Evolutionary conservation across 2,797 vertebrate genomes (phyloP).

Genomic region (Enoplosus armatus): DNA sequence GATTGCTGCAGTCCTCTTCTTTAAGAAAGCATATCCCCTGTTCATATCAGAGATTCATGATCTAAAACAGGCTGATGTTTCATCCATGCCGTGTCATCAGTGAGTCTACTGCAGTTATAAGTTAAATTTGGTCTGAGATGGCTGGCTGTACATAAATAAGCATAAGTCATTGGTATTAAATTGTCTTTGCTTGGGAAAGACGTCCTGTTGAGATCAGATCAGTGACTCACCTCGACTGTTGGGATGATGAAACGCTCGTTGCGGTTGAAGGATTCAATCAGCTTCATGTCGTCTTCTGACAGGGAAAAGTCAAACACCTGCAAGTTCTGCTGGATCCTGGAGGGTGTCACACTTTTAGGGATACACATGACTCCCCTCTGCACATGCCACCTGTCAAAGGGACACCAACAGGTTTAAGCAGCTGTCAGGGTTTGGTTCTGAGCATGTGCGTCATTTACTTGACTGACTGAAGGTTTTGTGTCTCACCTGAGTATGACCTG

Average conservation of each 20-base stretch:
- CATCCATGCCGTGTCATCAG: constrained; percentile 3
- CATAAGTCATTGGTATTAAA: neutral
- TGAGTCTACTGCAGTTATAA: constrained; percentile 2
- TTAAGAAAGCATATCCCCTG: neutral
- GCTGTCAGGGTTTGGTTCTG: neutral
- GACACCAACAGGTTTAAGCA: neutral
- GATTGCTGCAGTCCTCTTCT: neutral
- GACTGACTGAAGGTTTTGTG: neutral
- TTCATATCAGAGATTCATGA: neutral
- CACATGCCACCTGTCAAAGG: constrained; percentile 80
- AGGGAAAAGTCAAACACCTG: constrained; percentile 84
- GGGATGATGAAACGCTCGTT: constrained; percentile 80
- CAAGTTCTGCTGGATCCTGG: constrained; percentile 85
- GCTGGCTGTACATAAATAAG: constrained; percentile 1
- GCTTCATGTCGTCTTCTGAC: constrained; percentile 77
- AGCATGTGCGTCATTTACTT: neutral
- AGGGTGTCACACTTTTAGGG: constrained; percentile 84
- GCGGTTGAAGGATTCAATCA: constrained; percentile 76
- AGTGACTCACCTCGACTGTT: constrained; percentile 71
- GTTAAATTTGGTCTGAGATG: constrained; percentile 15
- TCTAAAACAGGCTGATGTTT: constrained; percentile 18
- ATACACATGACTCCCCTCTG: constrained; percentile 83
- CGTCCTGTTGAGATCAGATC: neutral
- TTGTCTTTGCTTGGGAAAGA: neutral
- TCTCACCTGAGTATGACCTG: constrained; percentile 82